Base-by-base conservation (phyloP, 1,140 invertebrate species). In the Rhizoglyphus robini region DNA sequence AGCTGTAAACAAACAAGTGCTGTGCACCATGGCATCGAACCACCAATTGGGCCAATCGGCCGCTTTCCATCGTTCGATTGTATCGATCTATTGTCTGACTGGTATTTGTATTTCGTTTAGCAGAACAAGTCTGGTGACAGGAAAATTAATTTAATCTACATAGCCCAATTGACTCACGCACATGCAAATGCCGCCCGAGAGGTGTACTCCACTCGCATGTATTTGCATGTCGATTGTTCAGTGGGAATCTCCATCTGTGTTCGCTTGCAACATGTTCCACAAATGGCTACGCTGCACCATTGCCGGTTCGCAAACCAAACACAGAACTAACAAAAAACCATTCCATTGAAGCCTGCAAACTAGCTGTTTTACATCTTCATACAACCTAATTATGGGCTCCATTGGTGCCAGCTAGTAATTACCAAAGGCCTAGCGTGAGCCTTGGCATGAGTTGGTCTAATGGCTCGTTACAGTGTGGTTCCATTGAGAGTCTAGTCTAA, bases 191-290 rank as follows among this genome's bases (percentile, higher is more conserved):
- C 41, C 41, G 23, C 15, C 8, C 23, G 20, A 5, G 51, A 54
- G 51, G 51, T 54, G 51, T 54, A 32, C 51, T 54, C 51, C 8
- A 25, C n/a, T n/a, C n/a, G n/a, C n/a, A 54, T 54, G 20, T 20
- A 54, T 54, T 54, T 54, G 51, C 51, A 54, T 54, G 51, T 27
- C 51, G 31, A 15, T 54, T 54, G 8, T 8, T 8, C 51, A 54
- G 51, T 54, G 51, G 51, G 51, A 54, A 54, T 54, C 51, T 54
- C 51, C 51, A 54, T 54, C 51, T 54, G 51, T 41, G 36, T 8
- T 32, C 51, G 8, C 51, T n/a, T n/a, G n/a, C n/a, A n/a, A n/a
- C 36, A 41, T 41, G 36, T 41, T 8, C 18, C 36, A 41, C 15
- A 23, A 54, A 54, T 32, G 51, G 15, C 8, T 25, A 15, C 20